Conservation (phyloP, 2,888 invertebrate species). For the Polyploca ridens region DNA sequence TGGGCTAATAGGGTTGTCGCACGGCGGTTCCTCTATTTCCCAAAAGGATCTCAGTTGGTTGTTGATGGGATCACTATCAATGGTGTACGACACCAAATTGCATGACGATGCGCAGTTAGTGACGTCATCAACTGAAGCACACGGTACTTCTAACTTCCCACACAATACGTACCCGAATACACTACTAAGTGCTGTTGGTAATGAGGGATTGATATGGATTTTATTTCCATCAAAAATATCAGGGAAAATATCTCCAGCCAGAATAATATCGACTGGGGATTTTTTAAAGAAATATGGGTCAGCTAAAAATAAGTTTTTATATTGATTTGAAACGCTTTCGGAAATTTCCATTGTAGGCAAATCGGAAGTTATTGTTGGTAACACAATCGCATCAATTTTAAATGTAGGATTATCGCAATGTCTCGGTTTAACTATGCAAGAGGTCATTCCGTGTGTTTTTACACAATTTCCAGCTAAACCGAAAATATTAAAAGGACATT, state of each 20-base stretch:
- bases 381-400: not conserved
- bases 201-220: not conserved
- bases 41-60: slow-evolving; percentile 13
- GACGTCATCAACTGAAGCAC: not conserved
- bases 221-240: not conserved
- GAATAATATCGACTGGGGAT: not conserved
- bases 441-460: not conserved
- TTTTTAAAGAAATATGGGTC: not conserved
- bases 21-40: slow-evolving; percentile 20
- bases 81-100: not conserved
- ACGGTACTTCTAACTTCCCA: not conserved
- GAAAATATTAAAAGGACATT: not conserved
- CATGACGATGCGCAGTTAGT: not conserved
- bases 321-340: not conserved
- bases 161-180: not conserved
- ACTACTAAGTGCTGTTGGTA: not conserved
- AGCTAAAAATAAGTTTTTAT: not conserved
- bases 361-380: not conserved
- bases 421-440: not conserved
- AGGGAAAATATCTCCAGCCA: not conserved
- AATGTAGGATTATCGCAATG: not conserved
- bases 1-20: slow-evolving; percentile 5
- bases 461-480: not conserved
- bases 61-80: not conserved
- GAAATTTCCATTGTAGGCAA: not conserved